Evolutionary conservation across 2,797 vertebrate genomes (phyloP).

Genomic region (Adelosebastes latens): DNA sequence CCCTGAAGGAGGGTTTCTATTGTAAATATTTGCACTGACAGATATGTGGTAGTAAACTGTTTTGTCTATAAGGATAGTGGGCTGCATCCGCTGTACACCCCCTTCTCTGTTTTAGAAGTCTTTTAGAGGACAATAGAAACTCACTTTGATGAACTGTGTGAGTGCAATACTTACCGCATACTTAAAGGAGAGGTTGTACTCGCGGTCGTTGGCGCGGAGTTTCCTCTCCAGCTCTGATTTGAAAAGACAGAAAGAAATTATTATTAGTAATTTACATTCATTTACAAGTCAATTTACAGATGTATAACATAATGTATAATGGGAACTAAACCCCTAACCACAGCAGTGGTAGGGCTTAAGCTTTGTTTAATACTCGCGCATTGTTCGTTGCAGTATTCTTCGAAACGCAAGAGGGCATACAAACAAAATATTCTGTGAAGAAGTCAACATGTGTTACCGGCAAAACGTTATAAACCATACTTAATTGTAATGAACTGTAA

Average conservation of each 20-base stretch:
- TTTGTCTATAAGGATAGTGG: background rate
- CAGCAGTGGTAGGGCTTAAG: background rate
- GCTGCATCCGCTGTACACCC: background rate
- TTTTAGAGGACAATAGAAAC: background rate
- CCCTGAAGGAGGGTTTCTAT: background rate
- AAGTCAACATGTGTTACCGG: no score
- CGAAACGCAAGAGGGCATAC: no score
- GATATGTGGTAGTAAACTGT: background rate
- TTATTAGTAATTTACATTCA: background rate
- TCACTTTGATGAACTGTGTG: background rate
- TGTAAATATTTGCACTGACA: background rate
- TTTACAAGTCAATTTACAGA: background rate
- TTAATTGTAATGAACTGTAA: no score
- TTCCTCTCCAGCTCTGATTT: constrained; percentile 87
- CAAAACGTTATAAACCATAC: no score
- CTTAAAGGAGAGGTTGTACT: constrained; percentile 88
- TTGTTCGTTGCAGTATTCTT: no score
- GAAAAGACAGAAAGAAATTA: constrained; percentile 2
- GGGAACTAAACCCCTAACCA: background rate
- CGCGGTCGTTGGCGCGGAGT: constrained; percentile 89
- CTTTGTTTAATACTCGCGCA: background rate
- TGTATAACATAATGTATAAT: background rate
- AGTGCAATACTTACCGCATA: constrained; percentile 88
- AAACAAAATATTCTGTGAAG: no score
- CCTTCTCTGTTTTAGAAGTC: background rate